Base-by-base conservation (phyloP, 2,888 invertebrate species). In the Cheilosia vulpina region DNA sequence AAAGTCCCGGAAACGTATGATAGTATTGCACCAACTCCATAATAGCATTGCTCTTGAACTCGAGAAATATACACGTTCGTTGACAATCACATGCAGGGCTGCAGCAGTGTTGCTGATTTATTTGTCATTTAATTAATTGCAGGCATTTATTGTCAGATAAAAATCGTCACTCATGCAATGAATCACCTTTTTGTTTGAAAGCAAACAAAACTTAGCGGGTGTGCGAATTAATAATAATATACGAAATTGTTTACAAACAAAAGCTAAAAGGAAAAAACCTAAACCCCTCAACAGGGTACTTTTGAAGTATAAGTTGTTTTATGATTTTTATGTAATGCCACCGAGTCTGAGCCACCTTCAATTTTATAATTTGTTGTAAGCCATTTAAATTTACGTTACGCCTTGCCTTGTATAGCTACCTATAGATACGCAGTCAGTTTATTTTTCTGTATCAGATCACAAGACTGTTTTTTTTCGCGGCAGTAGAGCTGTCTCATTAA, bases 141-240 rank as follows among this genome's bases (percentile, higher is more conserved):
- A 66, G 5, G 15, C 38, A 60, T 31, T 78, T 47, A 78, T 50
- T 53, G 69, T 50, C 62, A 63, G 31, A 45, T 27, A 53, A 66
- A 66, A 65, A 53, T 65, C 72, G 43, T 45, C 38, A 41, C 57
- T 15, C 4, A 19, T 41, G 24, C 19, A 60, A 53, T 62, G 62
- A 68, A 13, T 66, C 47, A 38, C n/a, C 41, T 3, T 43, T 6
- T 55, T 17, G 15, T 13, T 17, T 63, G 57, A 34, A 58, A 50
- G 3, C 5, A 6, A 19, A 21, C 34, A 52, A 34, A 21, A 34
- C 5, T 62, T 24, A n/a, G n/a, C 15, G 17, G 17, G 43, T 72
- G 58, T 55, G 60, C 43, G 34, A 38, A 38, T 80, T 24, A 52
- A 55, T 15, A 19, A 9, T 31, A 1, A 31, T 31, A 2, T 31